These are phyloP conservation scores for Pitangus sulphuratus DNA, from an alignment of 2,797 vertebrate species.

Conservation along the genomic window DNA sequence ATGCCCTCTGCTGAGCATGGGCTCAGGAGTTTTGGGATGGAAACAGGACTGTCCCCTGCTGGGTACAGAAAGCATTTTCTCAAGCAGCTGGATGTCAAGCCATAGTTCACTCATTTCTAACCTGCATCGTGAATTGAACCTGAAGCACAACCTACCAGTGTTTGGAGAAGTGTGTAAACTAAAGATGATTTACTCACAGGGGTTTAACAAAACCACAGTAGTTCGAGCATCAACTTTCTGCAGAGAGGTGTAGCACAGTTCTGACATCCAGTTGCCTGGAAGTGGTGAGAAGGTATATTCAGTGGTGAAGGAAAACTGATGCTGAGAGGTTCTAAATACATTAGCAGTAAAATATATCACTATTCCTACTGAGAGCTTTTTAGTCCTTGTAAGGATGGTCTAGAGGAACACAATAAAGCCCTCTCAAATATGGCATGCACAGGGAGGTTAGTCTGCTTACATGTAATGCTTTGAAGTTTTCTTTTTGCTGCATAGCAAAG, in stretches of 20 bases:
- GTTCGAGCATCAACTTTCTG: background rate
- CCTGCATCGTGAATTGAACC: accelerated
- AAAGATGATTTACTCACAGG: background rate
- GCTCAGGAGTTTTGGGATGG: background rate
- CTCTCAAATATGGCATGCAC: background rate
- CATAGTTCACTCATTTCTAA: background rate
- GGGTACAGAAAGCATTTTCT: background rate
- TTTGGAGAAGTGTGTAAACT: background rate
- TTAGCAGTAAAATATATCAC: background rate
- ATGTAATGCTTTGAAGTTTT: background rate
- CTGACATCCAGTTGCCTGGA: background rate
- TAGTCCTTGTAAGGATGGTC: background rate
- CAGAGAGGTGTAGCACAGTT: background rate
- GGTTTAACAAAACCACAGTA: background rate
- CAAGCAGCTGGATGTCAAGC: background rate
- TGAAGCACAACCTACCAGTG: background rate
- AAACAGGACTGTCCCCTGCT: background rate
- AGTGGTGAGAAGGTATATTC: background rate
- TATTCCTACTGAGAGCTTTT: background rate
- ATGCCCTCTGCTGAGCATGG: conserved; percentile 51
- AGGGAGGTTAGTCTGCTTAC: background rate
- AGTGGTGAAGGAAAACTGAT: background rate
- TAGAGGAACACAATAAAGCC: background rate
- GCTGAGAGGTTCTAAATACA: background rate
- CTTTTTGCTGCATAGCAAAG: background rate